Base-by-base conservation (phyloP, 2,888 invertebrate species). In the Rhimphoctona megacephalus region DNA sequence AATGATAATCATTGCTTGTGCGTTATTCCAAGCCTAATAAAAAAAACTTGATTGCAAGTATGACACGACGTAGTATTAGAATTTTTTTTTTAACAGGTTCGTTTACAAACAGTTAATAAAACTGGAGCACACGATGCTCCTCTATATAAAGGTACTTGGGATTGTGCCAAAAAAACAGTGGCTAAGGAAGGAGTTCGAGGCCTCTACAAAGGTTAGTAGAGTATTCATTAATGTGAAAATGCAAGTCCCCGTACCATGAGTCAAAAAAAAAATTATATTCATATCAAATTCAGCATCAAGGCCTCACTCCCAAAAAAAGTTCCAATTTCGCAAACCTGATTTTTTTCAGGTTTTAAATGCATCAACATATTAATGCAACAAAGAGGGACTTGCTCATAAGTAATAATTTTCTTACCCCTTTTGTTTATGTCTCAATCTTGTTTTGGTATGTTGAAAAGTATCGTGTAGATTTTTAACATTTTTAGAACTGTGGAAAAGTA, bases 31-130 rank as follows among this genome's bases (percentile, higher is more conserved):
- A 49, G 49, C 6, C 19, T 17, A 49, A 49, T 49, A 49, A 19
- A n/a, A n/a, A 19, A 49, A 19, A 19, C 17, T 49, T 19, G 19
- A 49, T 49, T 49, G 7, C 4, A n/a, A 49, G 30, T 17, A 1
- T 6, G 14, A 6, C 57, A 30, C 14, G 14, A 57, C 9, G 1
- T 25, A 25, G 57, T 14, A 3, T 61, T 17, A 61, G 17, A 11
- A 25, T 49, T 30, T 46, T 54, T 52, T 54, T 84, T 85, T 77
- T 89, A 92, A 76, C 90, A 98, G 97, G 99, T 99, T 9, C 96
- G 99, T 90, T 95, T 99, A 83, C 99, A 99, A 95, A 99, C 99
- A 43, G 99, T 99, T 98, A 97, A 99, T 0, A 93, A 96, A 74
- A 97, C 98, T 6, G 95, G 95, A 86, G 96, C 97, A 3, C 99